Evolutionary conservation across 2,113 vertebrate species (phyloP).

Genomic region (Podarcis raffonei): DNA sequence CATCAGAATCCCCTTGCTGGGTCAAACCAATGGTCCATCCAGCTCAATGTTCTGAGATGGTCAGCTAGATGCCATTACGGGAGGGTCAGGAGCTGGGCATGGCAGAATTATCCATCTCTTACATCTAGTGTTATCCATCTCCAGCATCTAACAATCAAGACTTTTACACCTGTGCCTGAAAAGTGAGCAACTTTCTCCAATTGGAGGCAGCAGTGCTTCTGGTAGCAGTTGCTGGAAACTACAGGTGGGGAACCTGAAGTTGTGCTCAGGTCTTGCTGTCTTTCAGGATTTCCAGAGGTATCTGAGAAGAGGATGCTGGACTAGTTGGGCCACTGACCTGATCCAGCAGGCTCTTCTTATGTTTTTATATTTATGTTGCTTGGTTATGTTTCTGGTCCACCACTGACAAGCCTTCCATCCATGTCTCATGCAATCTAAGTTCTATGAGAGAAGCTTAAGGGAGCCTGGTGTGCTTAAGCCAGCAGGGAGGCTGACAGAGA

Average conservation of each 20-base stretch:
- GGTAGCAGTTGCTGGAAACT: no score
- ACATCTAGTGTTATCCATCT: background rate
- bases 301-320: no score
- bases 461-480: background rate
- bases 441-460: background rate
- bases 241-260: no score
- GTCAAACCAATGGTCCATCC: background rate
- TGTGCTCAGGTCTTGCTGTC: no score
- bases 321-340: no score
- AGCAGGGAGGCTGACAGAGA: background rate
- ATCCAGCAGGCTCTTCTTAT: no score
- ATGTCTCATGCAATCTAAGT: background rate
- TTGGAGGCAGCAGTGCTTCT: no score
- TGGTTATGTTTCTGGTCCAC: background rate
- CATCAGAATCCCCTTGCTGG: background rate
- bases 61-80: background rate
- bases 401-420: background rate
- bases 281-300: no score
- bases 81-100: background rate
- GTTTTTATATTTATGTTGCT: background rate
- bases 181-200: background rate
- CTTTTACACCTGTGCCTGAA: background rate
- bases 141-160: background rate
- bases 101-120: no score
- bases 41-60: background rate